Evolutionary conservation across 2,113 vertebrate species (phyloP).

Genomic region (Cryptomyrus ogoouensis): DNA sequence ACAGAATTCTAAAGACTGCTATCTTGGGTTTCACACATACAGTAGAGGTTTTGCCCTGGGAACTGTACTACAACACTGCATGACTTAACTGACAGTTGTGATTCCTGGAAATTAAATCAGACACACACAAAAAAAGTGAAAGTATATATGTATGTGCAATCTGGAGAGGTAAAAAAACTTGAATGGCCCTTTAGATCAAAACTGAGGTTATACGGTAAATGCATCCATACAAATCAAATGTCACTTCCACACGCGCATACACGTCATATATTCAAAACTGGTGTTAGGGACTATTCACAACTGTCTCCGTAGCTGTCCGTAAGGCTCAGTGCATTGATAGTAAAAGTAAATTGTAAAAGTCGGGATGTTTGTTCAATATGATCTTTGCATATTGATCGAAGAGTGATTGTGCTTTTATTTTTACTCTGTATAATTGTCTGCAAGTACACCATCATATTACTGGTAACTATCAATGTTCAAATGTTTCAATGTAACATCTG

Average conservation of each 20-base stretch:
- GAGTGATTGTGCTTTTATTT: conserved; percentile 43
- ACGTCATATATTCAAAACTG: conserved; percentile 39
- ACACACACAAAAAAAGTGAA: background rate
- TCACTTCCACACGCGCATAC: conserved; percentile 38
- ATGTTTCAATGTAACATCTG: background rate
- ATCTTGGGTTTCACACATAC: conserved; percentile 38
- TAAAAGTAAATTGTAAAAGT: conserved; percentile 34
- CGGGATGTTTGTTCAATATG: conserved; percentile 42
- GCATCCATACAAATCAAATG: conserved; percentile 33
- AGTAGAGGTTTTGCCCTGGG: conserved; percentile 33
- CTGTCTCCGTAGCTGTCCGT: conserved; percentile 44
- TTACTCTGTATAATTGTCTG: conserved; percentile 34
- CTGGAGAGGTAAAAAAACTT: conserved; percentile 35
- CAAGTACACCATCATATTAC: conserved; percentile 26
- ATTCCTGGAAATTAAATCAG: background rate
- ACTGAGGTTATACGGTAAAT: conserved; percentile 27
- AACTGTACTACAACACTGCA: conserved; percentile 33
- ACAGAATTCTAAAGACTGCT: conserved; percentile 35
- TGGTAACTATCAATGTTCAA: background rate
- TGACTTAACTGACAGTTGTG: conserved; percentile 26
- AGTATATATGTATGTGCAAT: conserved; percentile 12
- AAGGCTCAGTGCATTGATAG: conserved; percentile 65
- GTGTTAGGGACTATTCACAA: conserved; percentile 27
- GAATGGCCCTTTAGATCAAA: conserved; percentile 26
- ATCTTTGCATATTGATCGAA: conserved; percentile 49